phyloP scores from a whole-genome alignment of 1,140 invertebrate species.

The Dinoponera quadriceps region DNA sequence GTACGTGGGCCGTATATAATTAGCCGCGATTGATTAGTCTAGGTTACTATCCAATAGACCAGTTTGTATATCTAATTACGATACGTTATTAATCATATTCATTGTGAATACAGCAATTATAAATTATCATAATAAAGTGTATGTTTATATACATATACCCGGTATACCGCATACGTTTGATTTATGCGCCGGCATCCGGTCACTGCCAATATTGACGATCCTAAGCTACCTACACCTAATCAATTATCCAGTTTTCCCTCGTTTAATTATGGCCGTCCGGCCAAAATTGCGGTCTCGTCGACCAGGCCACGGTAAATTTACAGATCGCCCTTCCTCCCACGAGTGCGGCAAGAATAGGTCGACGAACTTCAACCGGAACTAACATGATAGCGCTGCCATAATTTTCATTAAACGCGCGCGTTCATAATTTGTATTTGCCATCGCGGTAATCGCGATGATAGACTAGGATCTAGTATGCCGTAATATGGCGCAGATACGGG shows the following conservation, averaged over 20 bases:
- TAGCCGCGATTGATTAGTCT: conserved; percentile 76
- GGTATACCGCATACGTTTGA: conserved; percentile 58
- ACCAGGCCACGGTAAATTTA: conserved; percentile 57
- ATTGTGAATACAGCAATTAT: conserved; percentile 79
- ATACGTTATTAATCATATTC: conserved; percentile 77
- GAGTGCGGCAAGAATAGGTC: conserved; percentile 46
- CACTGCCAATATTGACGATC: conserved; percentile 61
- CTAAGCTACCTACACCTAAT: conserved; percentile 57
- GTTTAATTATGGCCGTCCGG: conserved; percentile 66
- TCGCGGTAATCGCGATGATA: neutral
- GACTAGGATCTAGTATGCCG: neutral
- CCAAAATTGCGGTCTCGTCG: conserved; percentile 65
- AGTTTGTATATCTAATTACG: conserved; percentile 79
- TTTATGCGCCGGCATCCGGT: conserved; percentile 62
- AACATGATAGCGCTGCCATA: conserved; percentile 41
- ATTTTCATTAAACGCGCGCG: conserved; percentile 47
- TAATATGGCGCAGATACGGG: neutral
- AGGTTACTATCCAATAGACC: conserved; percentile 76
- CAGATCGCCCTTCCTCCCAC: conserved; percentile 43
- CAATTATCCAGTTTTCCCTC: conserved; percentile 68
- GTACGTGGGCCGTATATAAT: conserved; percentile 71
- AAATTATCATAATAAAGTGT: conserved; percentile 80
- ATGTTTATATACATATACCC: conserved; percentile 79
- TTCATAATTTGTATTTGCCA: neutral
- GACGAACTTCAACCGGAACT: conserved; percentile 52